Evolutionary conservation across 1,140 invertebrate species (phyloP), one percentile per base, ranked within the genome.

Genomic region (Maconellicoccus hirsutus): DNA sequence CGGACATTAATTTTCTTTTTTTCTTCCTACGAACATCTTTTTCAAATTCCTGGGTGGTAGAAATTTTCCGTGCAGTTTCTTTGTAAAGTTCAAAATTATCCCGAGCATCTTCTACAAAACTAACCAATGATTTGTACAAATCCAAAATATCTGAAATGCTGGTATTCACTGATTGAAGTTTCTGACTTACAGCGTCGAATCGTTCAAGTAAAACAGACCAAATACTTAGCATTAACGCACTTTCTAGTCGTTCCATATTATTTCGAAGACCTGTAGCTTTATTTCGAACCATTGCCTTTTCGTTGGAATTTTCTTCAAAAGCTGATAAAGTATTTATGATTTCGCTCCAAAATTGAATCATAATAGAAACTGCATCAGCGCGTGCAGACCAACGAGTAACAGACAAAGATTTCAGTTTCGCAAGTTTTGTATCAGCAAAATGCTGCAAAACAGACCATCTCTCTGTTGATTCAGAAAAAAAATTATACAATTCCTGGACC

Each of bases 341-440:
- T 2, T 14, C 26, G 16, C 1, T 21, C 69, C 71, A 70, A 33
- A 69, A 59, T 26, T 33, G 10, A 59, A 14, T 59, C 39, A 72
- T 21, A 70, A 42, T 21, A 72, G 61, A 38, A 27, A 71, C 72
- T n/a, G 75, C 75, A 70, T 74, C 74, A 66, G 70, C 73, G 27
- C 72, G 70, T 61, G 73, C 71, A 71, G 73, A 74, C 74, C 74
- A 75, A 61, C 74, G 71, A 33, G 74, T 75, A 33, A 70, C 29
- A 23, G 73, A 73, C 29, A 75, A 69, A 42, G 19, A 71, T 61
- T 71, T 75, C 25, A 75, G 29, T 33, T 38, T 61, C 22, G 61
- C 19, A 71, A 25, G 10, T 66, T 25, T 26, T 66, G 61, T 8
- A 25, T 66, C 25, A 8, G 21, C 8, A 66, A 66, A 26, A 19